Base-by-base conservation (phyloP, 1,140 invertebrate species). In the Neuroterus valhalla region DNA sequence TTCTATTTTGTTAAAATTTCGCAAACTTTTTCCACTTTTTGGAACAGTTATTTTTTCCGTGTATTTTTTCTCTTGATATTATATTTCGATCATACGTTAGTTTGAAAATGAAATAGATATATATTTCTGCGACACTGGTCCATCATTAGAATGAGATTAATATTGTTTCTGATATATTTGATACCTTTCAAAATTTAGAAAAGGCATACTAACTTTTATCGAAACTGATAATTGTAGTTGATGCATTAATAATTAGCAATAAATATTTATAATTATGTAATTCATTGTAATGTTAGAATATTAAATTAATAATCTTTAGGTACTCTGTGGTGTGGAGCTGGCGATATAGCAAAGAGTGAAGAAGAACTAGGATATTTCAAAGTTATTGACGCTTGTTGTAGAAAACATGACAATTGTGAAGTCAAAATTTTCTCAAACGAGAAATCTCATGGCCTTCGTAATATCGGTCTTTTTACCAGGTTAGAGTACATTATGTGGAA, bases 321-420 rank as follows among this genome's bases (percentile, higher is more conserved):
- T 19, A 73, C 71, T 31, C 43, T 67, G 0, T 73, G 71, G 71
- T 73, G 71, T 11, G 71, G 71, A 17, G 62, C 43, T 50, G 71
- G 71, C 15, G 31, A 44, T 42, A 15, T 68, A 31, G 45, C 71
- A 6, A 48, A 38, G 11, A 73, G 23, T 43, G 43, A 73, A n/a
- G 66, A 68, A 11, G 45, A 50, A 19, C 21, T 73, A 5, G 71
- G 71, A 62, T 48, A 67, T 50, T 73, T 73, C 68, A 26, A 38
- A 68, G 17, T 12, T 8, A 43, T 45, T 73, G 71, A 73, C 14
- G 21, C 21, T 52, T 73, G 71, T 23, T 73, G 71, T 19, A 66
- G 66, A 15, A 55, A 73, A n/a, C 71, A 73, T 42, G 71, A 73
- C 23, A 48, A 73, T 26, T 73, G 71, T 50, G 31, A 23, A 11